phyloP scores from a whole-genome alignment of 92 coral and sea anemone species.

The Virgularia gustaviana region DNA sequence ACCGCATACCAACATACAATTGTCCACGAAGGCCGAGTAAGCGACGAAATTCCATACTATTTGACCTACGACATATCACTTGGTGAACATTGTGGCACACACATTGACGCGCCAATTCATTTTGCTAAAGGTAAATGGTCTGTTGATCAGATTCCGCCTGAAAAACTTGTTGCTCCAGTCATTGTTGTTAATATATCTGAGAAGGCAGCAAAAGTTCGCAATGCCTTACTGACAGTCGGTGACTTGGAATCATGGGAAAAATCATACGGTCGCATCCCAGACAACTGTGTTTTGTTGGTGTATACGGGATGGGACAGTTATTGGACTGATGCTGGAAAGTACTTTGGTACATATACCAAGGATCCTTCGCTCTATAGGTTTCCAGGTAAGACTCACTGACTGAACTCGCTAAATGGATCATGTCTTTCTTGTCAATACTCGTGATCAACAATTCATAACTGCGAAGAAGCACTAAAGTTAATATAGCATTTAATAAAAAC shows the following conservation, averaged over 20 bases:
- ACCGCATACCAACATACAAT: conserved; percentile 1
- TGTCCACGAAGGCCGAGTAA: background rate
- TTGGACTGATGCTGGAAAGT: conserved; percentile 36
- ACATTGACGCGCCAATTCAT: conserved; percentile 32
- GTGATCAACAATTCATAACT: too few species aligned
- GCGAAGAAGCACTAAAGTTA: too few species aligned
- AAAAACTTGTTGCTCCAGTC: conserved; percentile 31
- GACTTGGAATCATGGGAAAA: conserved; percentile 58
- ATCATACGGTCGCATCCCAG: conserved; percentile 49
- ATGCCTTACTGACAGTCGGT: conserved; percentile 17
- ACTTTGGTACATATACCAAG: conserved; percentile 16
- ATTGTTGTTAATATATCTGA: conserved; percentile 25
- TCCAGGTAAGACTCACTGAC: conserved; percentile 17
- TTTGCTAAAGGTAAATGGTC: conserved; percentile 7
- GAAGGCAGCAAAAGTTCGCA: conserved; percentile 20
- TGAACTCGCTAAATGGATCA: too few species aligned
- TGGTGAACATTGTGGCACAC: conserved; percentile 31
- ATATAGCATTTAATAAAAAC: too few species aligned
- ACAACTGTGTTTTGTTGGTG: conserved; percentile 36
- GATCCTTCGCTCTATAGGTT: background rate
- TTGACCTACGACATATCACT: background rate
- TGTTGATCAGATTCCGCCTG: conserved; percentile 15
- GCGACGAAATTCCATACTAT: background rate
- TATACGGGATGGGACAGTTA: conserved; percentile 43
- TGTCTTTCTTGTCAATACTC: too few species aligned